phyloP scores from a whole-genome alignment of 2,797 vertebrate species.

The Mico argentatus region DNA sequence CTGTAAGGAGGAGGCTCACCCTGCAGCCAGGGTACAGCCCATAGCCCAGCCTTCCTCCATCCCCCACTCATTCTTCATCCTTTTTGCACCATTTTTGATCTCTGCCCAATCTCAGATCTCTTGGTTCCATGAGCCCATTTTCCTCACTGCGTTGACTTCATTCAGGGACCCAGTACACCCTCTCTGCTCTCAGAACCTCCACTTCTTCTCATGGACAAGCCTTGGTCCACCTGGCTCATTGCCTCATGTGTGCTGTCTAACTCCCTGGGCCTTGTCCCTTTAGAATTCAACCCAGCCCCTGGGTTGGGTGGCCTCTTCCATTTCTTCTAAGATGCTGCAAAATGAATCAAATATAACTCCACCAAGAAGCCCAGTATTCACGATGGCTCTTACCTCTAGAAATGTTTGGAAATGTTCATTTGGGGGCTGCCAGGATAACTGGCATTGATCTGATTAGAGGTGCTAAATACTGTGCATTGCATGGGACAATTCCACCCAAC shows the following conservation, averaged over 20 bases:
- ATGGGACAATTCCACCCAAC: not conserved
- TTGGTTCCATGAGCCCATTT: not conserved
- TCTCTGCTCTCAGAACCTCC: not conserved
- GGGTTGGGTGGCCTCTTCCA: not conserved
- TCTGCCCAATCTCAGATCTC: not conserved
- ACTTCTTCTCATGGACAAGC: not conserved
- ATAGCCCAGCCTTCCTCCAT: not conserved
- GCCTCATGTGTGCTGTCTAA: not conserved
- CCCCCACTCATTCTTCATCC: not conserved
- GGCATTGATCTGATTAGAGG: not conserved
- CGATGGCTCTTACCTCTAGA: not conserved
- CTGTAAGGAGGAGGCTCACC: not conserved
- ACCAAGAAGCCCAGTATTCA: not conserved
- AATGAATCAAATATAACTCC: not conserved
- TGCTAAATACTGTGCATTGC: not conserved
- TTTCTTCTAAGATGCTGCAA: not conserved
- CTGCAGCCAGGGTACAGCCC: not conserved
- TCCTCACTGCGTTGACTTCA: not conserved
- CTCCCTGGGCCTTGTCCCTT: not conserved
- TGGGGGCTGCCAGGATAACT: not conserved
- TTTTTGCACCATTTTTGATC: not conserved
- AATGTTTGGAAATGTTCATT: not conserved
- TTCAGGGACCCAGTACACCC: not conserved
- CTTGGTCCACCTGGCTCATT: no score
- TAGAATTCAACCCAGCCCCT: not conserved